Evolutionary conservation across 2,797 vertebrate genomes (phyloP), one percentile per base, ranked within the genome.

Genomic region (Pipistrellus pygmaeus): DNA sequence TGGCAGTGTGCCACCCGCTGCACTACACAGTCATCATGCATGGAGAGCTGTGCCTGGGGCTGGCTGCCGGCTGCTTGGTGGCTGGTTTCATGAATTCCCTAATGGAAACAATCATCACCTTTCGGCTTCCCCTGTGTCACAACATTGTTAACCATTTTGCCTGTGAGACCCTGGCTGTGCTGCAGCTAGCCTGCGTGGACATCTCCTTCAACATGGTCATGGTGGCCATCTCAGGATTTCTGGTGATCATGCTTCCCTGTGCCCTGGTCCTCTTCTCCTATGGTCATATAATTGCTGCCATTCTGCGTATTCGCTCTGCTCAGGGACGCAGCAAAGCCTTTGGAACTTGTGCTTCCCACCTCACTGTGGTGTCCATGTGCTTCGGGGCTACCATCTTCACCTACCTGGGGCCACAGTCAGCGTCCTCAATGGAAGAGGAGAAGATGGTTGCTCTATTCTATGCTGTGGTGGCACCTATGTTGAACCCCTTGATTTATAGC

Each of bases 141-240:
- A 97, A 97, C 23, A 82, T 95, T 9, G 98, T 98, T 75, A 80
- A 96, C 60, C 98, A 98, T 81, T 98, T 98, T 87, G 98, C 55
- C 86, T 98, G 98, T 97, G 98, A 98, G 97, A 98, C 98, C 48
- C 90, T 98, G 8, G 97, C 98, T 3, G 96, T 98, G 62, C 97
- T 98, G 18, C 13, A 11, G 0, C 94, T 98, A 6, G 97, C 98
- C 11, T 97, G 60, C 93, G 80, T 88, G 96, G 93, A 97, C 97
- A 60, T 94, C 35, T 95, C 83, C 48, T 94, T 97, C 88, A 96
- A 97, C 51, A 85, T 84, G 68, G 53, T 88, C 60, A 93, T 96
- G 85, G 94, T 96, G 82, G 66, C 94, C 17, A 1, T 95, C 27
- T 94, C 96, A 0, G 97, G 96, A 0, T 97, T 94, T 41, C 38